Conservation (phyloP, 2,113 vertebrate genomes). For the Thymallus thymallus region DNA sequence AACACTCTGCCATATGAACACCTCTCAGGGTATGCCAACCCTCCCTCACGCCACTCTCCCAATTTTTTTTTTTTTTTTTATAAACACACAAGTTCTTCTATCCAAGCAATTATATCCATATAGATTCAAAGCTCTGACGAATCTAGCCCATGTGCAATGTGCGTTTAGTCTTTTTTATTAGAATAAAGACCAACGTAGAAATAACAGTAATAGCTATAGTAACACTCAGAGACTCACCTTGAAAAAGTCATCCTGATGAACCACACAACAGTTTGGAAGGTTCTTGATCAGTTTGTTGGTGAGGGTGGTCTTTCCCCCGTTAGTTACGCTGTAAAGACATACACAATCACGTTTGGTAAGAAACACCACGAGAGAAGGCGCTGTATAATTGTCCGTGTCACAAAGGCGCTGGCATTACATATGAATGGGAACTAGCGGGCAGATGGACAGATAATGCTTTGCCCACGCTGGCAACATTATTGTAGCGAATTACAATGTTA, state of each 20-base stretch:
- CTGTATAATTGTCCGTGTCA: neutral
- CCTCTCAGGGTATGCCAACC: conserved; percentile 29
- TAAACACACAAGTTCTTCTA: too few species aligned
- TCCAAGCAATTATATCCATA: neutral
- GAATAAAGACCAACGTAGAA: neutral
- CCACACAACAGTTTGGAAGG: conserved; percentile 91
- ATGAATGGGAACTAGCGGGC: too few species aligned
- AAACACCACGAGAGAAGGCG: neutral
- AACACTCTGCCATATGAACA: conserved; percentile 44
- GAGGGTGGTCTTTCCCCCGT: conserved; percentile 92
- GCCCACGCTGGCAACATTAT: too few species aligned
- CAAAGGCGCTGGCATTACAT: too few species aligned
- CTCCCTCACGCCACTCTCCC: neutral
- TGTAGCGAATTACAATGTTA: too few species aligned
- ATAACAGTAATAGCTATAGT: neutral
- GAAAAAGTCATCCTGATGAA: conserved; percentile 94
- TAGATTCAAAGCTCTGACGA: neutral
- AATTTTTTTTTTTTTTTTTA: too few species aligned
- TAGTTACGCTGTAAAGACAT: conserved; percentile 79
- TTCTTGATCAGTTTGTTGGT: conserved; percentile 75
- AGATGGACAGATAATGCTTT: too few species aligned
- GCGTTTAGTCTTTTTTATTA: neutral
- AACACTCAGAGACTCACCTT: conserved; percentile 78
- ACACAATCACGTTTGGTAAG: neutral
- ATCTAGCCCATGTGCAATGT: neutral